Evolutionary conservation across 2,888 invertebrate species (phyloP).

Genomic region (Caenorhabditis sp.): DNA sequence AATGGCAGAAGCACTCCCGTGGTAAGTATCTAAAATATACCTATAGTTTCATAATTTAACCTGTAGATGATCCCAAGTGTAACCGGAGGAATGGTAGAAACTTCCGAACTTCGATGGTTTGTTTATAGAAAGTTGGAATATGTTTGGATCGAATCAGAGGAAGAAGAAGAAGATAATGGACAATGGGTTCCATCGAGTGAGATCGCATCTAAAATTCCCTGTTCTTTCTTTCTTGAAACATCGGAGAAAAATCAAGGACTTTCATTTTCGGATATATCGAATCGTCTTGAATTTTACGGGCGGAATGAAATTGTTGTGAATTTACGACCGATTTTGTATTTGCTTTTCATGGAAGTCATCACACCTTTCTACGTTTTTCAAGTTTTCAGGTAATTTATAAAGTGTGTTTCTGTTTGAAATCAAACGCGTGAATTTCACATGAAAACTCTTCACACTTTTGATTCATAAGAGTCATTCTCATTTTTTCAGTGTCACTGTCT

Average conservation of each 20-base stretch:
- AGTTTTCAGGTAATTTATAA: conserved; percentile 72
- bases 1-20: not conserved
- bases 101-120: conserved; percentile 59
- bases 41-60: not conserved
- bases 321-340: conserved; percentile 73
- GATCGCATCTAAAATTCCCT: conserved; percentile 9
- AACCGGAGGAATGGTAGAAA: conserved; percentile 42
- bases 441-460: too few species aligned
- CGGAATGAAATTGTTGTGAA: conserved; percentile 74
- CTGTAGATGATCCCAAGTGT: conserved; percentile 24
- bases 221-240: conserved; percentile 5
- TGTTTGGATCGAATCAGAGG: conserved; percentile 53
- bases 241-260: conserved; percentile 2
- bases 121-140: conserved; percentile 65
- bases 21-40: not conserved
- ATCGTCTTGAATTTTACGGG: conserved; percentile 72
- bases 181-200: conserved; percentile 16
- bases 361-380: conserved; percentile 75
- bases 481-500: conserved; percentile 75
- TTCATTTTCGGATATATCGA: not conserved
- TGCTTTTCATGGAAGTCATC: conserved; percentile 74
- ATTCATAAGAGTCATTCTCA: too few species aligned
- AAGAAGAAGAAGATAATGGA: conserved; percentile 1
- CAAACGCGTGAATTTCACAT: too few species aligned
- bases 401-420: not conserved